Conservation (phyloP, 1,140 invertebrate species). For the Gryllus bimaculatus region DNA sequence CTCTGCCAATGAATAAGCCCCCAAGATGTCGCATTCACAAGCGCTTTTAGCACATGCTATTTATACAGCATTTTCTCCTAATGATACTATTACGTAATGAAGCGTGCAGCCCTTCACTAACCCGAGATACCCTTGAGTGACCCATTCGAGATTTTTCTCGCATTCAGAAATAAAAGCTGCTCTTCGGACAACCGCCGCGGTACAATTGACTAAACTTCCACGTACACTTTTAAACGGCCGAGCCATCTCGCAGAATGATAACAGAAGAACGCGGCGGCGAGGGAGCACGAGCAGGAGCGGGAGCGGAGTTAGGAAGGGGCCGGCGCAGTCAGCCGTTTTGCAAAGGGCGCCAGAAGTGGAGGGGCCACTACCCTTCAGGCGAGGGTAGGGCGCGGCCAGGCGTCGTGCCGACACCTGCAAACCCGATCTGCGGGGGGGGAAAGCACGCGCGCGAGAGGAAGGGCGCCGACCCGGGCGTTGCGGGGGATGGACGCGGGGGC, state of each 20-base stretch:
- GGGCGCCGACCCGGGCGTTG: too few relatives aligned
- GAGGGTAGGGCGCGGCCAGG: neutral
- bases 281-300: neutral
- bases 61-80: too few relatives aligned
- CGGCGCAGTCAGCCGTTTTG: neutral
- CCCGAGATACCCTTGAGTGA: neutral
- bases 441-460: too few relatives aligned
- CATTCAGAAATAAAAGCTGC: neutral
- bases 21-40: too few relatives aligned
- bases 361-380: neutral
- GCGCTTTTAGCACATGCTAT: too few relatives aligned
- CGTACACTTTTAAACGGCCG: neutral
- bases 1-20: too few relatives aligned
- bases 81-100: neutral
- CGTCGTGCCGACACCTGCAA: too few relatives aligned
- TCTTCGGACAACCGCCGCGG: neutral
- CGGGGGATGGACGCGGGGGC: neutral
- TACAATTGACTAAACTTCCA: neutral
- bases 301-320: neutral
- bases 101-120: neutral
- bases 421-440: too few relatives aligned
- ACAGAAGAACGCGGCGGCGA: neutral
- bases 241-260: neutral
- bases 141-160: neutral
- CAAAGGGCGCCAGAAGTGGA: constrained; percentile 2